Conservation (phyloP, 2,888 invertebrate species). For the Heliconius cydno region DNA sequence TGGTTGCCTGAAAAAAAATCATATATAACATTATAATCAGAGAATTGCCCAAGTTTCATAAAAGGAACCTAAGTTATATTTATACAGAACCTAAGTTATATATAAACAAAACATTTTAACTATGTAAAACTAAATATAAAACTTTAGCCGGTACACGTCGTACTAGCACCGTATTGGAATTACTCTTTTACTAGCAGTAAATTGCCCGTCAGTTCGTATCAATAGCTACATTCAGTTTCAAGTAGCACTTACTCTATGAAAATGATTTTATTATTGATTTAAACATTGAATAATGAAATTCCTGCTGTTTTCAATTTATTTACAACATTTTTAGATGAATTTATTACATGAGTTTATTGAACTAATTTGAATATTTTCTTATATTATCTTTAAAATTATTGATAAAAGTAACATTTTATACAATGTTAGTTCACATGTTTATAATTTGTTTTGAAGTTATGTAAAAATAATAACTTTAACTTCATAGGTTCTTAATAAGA, state of each 20-base stretch:
- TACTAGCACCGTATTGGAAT: not conserved
- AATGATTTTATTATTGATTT: conserved; percentile 21
- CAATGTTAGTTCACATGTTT: no score
- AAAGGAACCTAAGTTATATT: not conserved
- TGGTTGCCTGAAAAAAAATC: no score
- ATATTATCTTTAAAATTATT: not conserved
- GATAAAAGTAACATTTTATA: no score
- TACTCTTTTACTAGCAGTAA: conserved; percentile 6
- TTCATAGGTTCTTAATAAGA: no score
- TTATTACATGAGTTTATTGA: not conserved
- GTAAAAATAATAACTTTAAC: no score
- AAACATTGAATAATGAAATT: conserved; percentile 8
- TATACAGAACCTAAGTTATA: no score
- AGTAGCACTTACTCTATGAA: conserved; percentile 10
- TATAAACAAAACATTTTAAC: not conserved
- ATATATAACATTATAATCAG: no score
- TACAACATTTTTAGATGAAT: not conserved
- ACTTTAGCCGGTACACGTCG: not conserved
- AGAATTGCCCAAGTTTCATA: no score
- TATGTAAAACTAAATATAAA: not conserved
- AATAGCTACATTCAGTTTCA: conserved; percentile 11
- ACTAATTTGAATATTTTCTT: not conserved
- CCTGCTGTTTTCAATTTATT: not conserved
- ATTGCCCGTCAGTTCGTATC: conserved; percentile 23
- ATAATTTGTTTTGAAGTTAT: no score